Conservation (phyloP, 2,797 vertebrate species). For the Argentina silus region DNA sequence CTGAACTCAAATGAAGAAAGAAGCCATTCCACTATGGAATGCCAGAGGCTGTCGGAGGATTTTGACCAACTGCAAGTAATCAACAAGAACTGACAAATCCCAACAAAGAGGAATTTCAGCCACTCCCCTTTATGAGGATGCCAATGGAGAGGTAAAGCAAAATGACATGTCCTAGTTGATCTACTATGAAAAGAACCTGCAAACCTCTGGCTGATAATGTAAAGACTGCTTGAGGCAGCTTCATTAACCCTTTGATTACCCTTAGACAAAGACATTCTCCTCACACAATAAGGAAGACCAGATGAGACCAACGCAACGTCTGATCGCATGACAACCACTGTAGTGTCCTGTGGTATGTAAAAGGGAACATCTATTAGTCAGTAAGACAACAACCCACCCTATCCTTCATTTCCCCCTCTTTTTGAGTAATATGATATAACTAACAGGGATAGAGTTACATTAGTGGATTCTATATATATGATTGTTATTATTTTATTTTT, state of each 20-base stretch:
- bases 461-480: background rate
- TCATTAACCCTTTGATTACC: constrained; percentile 8
- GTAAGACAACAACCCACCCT: constrained; percentile 7
- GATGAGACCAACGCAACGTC: constrained; percentile 14
- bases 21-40: background rate
- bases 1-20: background rate
- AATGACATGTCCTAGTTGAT: background rate
- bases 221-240: background rate
- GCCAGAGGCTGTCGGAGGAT: background rate
- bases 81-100: constrained; percentile 1
- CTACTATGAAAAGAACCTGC: background rate
- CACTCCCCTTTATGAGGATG: background rate
- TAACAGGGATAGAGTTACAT: background rate
- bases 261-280: constrained; percentile 3
- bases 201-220: background rate
- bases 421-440: background rate
- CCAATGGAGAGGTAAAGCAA: background rate
- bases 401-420: constrained; percentile 3
- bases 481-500: too few relatives aligned
- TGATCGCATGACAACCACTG: constrained; percentile 31
- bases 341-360: constrained; percentile 25
- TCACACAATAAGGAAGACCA: constrained; percentile 5
- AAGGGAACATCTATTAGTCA: constrained; percentile 23
- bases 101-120: background rate
- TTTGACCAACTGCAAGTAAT: background rate